These are phyloP conservation scores for Tholera decimalis DNA, from an alignment of 2,888 invertebrate species.

Conservation along the genomic window DNA sequence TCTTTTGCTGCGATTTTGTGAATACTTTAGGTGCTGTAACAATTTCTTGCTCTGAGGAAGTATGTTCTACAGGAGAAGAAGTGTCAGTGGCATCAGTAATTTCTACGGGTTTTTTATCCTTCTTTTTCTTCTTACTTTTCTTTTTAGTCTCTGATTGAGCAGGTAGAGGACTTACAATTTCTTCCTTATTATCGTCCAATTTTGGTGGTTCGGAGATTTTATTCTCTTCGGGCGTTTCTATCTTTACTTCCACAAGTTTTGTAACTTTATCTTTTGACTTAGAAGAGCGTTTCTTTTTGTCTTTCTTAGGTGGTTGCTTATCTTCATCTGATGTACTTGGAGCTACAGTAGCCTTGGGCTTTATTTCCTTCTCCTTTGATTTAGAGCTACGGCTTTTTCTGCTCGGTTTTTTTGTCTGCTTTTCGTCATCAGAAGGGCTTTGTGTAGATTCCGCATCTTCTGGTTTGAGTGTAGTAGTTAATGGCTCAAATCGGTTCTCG, in stretches of 20 bases:
- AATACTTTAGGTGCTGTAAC: constrained; percentile 16
- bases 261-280: constrained; percentile 74
- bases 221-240: constrained; percentile 41
- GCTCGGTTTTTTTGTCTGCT: constrained; percentile 66
- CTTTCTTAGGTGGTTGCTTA: constrained; percentile 77
- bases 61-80: constrained; percentile 61
- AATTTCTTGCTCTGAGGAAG: constrained; percentile 67
- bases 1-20: constrained; percentile 54
- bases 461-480: constrained; percentile 75
- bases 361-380: constrained; percentile 84
- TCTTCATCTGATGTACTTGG: constrained; percentile 76
- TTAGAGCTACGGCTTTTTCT: constrained; percentile 82
- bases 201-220: constrained; percentile 46
- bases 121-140: constrained; percentile 82
- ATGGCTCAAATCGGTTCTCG: constrained; percentile 82
- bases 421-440: constrained; percentile 71
- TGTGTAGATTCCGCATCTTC: constrained; percentile 70
- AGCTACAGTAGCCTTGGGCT: constrained; percentile 65
- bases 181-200: constrained; percentile 41
- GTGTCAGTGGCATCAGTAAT: constrained; percentile 58
- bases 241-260: constrained; percentile 59
- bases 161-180: constrained; percentile 2
- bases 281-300: constrained; percentile 81
- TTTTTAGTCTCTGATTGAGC: constrained; percentile 73
- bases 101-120: constrained; percentile 73